phyloP scores from a whole-genome alignment of 2,113 vertebrate genomes.

The Mystacornis crossleyi region DNA sequence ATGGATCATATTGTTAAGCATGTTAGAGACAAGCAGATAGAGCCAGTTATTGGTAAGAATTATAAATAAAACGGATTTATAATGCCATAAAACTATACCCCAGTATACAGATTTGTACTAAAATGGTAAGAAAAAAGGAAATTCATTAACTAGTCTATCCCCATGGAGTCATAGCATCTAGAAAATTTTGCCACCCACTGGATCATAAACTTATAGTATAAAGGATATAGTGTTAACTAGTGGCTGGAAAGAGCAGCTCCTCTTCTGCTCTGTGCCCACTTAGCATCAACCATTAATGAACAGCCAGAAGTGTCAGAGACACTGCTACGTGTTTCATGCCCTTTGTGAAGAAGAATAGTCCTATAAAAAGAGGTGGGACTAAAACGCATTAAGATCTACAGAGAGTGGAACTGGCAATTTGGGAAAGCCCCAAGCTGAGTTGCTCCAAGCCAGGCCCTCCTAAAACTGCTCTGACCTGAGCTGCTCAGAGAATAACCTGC shows the following conservation, averaged over 20 bases:
- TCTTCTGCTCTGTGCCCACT: background rate
- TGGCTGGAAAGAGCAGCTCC: background rate
- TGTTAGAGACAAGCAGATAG: background rate
- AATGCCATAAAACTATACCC: background rate
- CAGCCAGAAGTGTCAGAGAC: background rate
- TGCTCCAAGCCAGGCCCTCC: background rate
- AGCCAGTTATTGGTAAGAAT: background rate
- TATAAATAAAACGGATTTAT: background rate
- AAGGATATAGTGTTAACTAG: background rate
- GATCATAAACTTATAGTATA: background rate
- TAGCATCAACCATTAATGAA: background rate
- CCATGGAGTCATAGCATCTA: background rate
- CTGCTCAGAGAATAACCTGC: background rate
- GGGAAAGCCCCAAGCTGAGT: background rate
- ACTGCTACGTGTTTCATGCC: accelerated
- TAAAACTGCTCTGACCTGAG: background rate
- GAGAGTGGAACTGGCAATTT: background rate
- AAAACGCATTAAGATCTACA: background rate
- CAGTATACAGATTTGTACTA: background rate
- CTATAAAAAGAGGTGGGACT: background rate
- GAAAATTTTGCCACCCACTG: background rate
- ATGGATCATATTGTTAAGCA: background rate
- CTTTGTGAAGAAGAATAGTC: background rate
- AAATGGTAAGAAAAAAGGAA: background rate
- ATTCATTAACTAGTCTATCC: background rate